A percentile compares a stretch with the other conserved stretches of the same genome.
Evolutionary conservation across 2,888 invertebrate genomes (phyloP).

Genomic region (Amphipoea lucens): DNA sequence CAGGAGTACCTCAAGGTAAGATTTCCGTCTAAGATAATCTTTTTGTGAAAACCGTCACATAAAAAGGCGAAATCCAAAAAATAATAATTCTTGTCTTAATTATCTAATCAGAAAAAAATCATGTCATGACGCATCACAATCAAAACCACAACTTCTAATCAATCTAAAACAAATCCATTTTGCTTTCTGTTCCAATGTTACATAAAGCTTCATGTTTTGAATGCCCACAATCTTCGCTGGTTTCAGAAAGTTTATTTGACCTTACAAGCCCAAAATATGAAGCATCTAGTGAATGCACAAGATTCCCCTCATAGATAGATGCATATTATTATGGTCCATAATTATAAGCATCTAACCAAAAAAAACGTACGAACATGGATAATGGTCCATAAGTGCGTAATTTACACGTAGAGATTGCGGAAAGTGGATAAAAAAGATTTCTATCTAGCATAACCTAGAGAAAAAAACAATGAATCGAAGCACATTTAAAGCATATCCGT

Average conservation of each 20-base stretch:
- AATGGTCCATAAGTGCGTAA: not conserved
- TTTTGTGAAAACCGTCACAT: not conserved
- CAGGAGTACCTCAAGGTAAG: conserved; percentile 95
- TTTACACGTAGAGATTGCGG: not conserved
- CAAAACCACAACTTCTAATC: not conserved
- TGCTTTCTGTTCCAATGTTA: conserved; percentile 1
- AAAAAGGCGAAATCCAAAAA: not conserved
- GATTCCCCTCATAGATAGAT: not conserved
- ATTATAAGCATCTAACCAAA: not conserved
- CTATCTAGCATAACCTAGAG: not conserved
- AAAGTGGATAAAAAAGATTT: not conserved
- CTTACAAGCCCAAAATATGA: not conserved
- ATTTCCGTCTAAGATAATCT: not conserved
- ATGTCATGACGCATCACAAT: not conserved
- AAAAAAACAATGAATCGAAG: not conserved
- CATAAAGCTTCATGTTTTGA: conserved; percentile 5
- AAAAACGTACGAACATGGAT: not conserved
- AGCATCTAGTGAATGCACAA: not conserved
- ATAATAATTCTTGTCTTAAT: not conserved
- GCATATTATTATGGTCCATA: not conserved
- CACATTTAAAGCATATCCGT: not conserved
- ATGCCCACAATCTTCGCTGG: not conserved
- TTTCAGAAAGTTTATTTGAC: conserved; percentile 1
- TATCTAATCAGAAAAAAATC: not conserved
- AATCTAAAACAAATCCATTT: conserved; percentile 7